Evolutionary conservation across 2,888 invertebrate species (phyloP).

Genomic region (Abrostola triplasia): DNA sequence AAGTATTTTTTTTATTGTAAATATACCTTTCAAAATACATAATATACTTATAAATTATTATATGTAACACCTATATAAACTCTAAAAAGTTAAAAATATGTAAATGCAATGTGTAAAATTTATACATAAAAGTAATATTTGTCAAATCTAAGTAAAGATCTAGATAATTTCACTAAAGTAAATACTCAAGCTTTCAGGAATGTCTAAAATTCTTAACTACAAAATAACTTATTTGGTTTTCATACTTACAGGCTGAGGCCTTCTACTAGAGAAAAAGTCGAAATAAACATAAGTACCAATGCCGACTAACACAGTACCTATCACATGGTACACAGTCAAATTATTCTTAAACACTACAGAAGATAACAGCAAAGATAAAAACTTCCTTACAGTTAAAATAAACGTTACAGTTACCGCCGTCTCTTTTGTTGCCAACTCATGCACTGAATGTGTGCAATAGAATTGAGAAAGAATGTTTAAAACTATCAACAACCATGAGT

Average conservation of each 20-base stretch:
- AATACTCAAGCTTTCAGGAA: slow-evolving; percentile 18
- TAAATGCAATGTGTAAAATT: not conserved
- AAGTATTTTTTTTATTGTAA: slow-evolving; percentile 30
- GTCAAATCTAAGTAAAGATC: slow-evolving; percentile 13
- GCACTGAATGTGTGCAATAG: slow-evolving; percentile 79
- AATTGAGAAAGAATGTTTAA: slow-evolving; percentile 77
- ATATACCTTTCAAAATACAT: not conserved
- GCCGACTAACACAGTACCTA: slow-evolving; percentile 76
- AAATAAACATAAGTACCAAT: slow-evolving; percentile 82
- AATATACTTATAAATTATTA: not conserved
- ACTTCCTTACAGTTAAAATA: slow-evolving; percentile 81
- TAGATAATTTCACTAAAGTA: slow-evolving; percentile 3
- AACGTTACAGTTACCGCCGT: slow-evolving; percentile 81
- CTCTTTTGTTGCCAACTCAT: slow-evolving; percentile 78
- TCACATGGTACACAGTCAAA: slow-evolving; percentile 74
- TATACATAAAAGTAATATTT: not conserved
- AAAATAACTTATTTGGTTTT: slow-evolving; percentile 57
- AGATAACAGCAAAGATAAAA: slow-evolving; percentile 78
- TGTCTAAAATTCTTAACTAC: slow-evolving; percentile 8
- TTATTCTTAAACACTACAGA: slow-evolving; percentile 82
- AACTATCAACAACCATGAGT: slow-evolving; percentile 71
- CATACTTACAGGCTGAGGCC: slow-evolving; percentile 72
- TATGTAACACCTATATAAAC: not conserved
- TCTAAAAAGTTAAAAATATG: slow-evolving; percentile 4
- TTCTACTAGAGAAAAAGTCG: slow-evolving; percentile 72